These are phyloP conservation scores for Dallia pectoralis DNA, from an alignment of 2,797 vertebrate genomes.

Conservation along the genomic window DNA sequence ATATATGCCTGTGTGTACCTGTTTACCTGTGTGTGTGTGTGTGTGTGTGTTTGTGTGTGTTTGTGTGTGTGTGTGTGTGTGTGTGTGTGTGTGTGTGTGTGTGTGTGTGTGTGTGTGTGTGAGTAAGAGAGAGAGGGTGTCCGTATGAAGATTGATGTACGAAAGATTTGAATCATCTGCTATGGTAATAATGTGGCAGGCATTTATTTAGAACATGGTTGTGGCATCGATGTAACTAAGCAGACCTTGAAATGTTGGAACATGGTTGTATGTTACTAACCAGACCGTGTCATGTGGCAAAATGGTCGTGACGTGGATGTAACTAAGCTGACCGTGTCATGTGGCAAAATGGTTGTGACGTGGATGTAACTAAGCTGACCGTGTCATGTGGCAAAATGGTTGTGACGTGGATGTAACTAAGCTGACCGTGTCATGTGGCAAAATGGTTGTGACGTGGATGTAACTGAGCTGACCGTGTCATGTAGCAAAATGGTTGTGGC, in stretches of 20 bases:
- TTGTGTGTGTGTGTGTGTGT: constrained; percentile 24
- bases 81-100: constrained; percentile 21
- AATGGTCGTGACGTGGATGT: neutral
- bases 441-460: constrained; percentile 2
- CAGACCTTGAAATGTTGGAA: too few species aligned
- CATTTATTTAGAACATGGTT: constrained; percentile 40
- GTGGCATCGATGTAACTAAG: constrained; percentile 21
- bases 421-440: constrained; percentile 14
- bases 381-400: constrained; percentile 6
- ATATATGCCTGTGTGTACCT: constrained; percentile 35
- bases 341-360: constrained; percentile 1
- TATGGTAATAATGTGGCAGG: constrained; percentile 62
- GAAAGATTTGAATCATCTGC: constrained; percentile 55
- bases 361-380: constrained; percentile 13
- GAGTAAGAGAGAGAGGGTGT: constrained; percentile 6
- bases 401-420: neutral
- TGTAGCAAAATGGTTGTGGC: constrained; percentile 1
- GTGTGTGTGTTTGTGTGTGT: constrained; percentile 33
- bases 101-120: neutral
- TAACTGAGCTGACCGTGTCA: constrained; percentile 14
- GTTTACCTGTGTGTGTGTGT: too few species aligned
- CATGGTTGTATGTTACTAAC: neutral
- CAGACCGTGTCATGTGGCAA: constrained; percentile 15
- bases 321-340: constrained; percentile 15
- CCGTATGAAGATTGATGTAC: constrained; percentile 31